Percentiles rank a stretch among this genome's conserved stretches.
These are phyloP conservation scores for Poeciliopsis infans DNA, from an alignment of 2,797 vertebrate species.

Conservation along the genomic window DNA sequence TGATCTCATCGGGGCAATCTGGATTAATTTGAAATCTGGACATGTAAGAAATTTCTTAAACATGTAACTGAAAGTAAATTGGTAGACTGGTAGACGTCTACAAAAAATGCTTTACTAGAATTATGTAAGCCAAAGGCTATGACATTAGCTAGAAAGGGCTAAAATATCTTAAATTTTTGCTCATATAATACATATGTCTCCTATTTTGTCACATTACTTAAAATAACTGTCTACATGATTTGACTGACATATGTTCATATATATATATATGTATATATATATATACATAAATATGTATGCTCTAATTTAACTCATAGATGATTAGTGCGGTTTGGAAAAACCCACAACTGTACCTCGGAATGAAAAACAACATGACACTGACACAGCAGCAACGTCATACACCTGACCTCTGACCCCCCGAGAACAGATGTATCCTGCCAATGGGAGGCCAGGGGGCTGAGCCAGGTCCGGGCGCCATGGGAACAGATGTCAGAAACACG, in stretches of 20 bases:
- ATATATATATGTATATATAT: neutral
- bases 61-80: neutral
- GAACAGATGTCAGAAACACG: slow-evolving; percentile 77
- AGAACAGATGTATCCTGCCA: slow-evolving; percentile 51
- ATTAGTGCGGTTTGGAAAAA: slow-evolving; percentile 17
- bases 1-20: neutral
- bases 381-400: slow-evolving; percentile 42
- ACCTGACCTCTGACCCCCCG: slow-evolving; percentile 51
- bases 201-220: neutral
- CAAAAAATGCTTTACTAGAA: neutral
- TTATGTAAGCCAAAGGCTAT: neutral
- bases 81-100: neutral
- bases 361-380: slow-evolving; percentile 50
- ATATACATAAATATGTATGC: no score
- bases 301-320: neutral
- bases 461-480: slow-evolving; percentile 65
- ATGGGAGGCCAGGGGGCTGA: slow-evolving; percentile 46
- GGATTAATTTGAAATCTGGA: neutral
- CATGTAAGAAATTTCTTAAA: neutral
- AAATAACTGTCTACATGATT: neutral
- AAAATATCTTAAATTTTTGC: neutral
- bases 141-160: neutral
- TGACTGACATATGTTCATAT: neutral
- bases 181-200: neutral
- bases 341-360: slow-evolving; percentile 12